Percentiles rank a stretch among this genome's conserved stretches.
Conservation (phyloP, 2,113 vertebrate species). For the Procavia capensis region DNA sequence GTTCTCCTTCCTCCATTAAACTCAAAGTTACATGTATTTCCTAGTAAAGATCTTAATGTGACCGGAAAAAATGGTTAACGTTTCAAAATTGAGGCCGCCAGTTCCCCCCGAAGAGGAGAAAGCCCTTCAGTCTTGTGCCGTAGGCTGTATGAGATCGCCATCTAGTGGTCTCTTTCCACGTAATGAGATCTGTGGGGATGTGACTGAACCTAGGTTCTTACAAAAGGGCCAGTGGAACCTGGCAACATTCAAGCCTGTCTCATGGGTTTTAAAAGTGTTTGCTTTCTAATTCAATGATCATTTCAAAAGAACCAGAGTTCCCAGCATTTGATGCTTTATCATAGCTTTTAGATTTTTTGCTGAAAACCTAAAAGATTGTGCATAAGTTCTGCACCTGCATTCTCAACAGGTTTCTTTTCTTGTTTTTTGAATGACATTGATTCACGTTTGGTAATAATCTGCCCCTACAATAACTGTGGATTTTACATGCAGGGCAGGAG, state of each 20-base stretch:
- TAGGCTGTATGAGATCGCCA: neutral
- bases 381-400: neutral
- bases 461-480: neutral
- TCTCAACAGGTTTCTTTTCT: neutral
- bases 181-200: neutral
- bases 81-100: neutral
- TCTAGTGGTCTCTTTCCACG: neutral
- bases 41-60: neutral
- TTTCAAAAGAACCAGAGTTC: neutral
- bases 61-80: neutral
- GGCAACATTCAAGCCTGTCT: neutral
- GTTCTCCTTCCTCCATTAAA: neutral
- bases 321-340: neutral
- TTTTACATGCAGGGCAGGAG: neutral
- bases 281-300: neutral
- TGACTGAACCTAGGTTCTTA: neutral
- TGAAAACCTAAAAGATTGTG: neutral
- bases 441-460: slow-evolving; percentile 28
- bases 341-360: slow-evolving; percentile 12
- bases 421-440: neutral
- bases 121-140: neutral
- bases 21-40: neutral
- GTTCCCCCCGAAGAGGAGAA: neutral
- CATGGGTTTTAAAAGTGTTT: neutral
- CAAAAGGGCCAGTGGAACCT: neutral